These are phyloP conservation scores for Drosophila insularis DNA, from an alignment of 1,140 invertebrate genomes.

Conservation along the genomic window DNA sequence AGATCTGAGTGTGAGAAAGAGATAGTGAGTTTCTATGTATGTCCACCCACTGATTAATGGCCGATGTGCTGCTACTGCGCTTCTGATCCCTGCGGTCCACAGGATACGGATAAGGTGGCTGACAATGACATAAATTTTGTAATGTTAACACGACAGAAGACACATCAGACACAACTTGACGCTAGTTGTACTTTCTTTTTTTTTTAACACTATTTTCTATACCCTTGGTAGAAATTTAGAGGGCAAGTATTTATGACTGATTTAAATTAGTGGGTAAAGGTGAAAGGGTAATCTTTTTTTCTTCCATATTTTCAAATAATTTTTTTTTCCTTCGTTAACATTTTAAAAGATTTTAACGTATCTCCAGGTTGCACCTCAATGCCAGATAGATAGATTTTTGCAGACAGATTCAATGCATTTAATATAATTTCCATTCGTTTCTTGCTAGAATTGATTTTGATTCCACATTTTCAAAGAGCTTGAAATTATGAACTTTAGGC, in stretches of 20 bases:
- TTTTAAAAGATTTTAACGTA: too few species aligned
- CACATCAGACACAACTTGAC: conserved; percentile 52
- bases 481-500: too few species aligned
- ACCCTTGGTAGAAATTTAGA: conserved; percentile 9
- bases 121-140: conserved; percentile 64
- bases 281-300: not conserved
- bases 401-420: too few species aligned
- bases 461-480: too few species aligned
- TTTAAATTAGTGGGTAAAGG: not conserved
- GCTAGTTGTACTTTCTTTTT: conserved; percentile 23
- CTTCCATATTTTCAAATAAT: too few species aligned
- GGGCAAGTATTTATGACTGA: not conserved
- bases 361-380: too few species aligned
- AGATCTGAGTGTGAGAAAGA: conserved; percentile 12
- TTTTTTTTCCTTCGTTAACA: too few species aligned
- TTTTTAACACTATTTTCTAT: conserved; percentile 38
- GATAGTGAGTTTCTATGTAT: conserved; percentile 25
- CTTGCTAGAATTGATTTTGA: too few species aligned
- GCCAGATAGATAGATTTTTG: too few species aligned
- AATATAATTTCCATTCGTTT: too few species aligned
- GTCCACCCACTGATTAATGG: conserved; percentile 17
- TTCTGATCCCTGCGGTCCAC: not conserved
- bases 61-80: conserved; percentile 4
- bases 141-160: conserved; percentile 78
- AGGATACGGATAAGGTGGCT: not conserved